Base-by-base conservation (phyloP, 2,113 vertebrate species). In the Urocolius indicus region DNA sequence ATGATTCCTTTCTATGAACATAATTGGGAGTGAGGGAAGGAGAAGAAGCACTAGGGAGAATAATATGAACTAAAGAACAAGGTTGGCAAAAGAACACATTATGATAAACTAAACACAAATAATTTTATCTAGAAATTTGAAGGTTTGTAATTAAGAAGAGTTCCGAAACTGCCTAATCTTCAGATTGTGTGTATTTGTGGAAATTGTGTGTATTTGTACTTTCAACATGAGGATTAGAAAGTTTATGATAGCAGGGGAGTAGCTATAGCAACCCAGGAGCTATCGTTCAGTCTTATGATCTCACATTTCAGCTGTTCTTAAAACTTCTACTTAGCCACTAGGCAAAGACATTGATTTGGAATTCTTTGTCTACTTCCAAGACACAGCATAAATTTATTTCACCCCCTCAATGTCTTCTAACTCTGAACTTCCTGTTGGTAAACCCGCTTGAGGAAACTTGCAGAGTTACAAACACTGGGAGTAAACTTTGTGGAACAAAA, bases 261-360 rank as follows among this genome's bases (percentile, higher is more conserved):
- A 16, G 30, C 87, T 49, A 18, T 19, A 43, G 72, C 48, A 84
- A 63, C 11, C 48, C 69, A 41, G 15, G 29, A 71, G 10, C 7
- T 66, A 20, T 41, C 26, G 38, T 49, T 84, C n/a, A 84, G 73
- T 49, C 43, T 32, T 36, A 4, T 66, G 6, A 7, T 59, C 38
- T 22, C 55, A 3, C 62, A 66, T 74, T 81, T 81, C 15, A 71
- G 24, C 48, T 45, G 20, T 45, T 74, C 69, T 59, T 72, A 75
- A 87, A 87, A 87, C 29, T 4, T 15, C 91, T 57, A 80, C 55
- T 67, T 83, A 62, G 45, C 58, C 13, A 43, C 49, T 52, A 89
- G 71, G 79, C 34, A 87, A 95, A 93, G 29, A 74, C 15, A 87
- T 41, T 16, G 84, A 87, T 94, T 94, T 93, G 67, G 49, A 87